Evolutionary conservation across 2,113 vertebrate genomes (phyloP).

Genomic region (Leiothrix lutea): DNA sequence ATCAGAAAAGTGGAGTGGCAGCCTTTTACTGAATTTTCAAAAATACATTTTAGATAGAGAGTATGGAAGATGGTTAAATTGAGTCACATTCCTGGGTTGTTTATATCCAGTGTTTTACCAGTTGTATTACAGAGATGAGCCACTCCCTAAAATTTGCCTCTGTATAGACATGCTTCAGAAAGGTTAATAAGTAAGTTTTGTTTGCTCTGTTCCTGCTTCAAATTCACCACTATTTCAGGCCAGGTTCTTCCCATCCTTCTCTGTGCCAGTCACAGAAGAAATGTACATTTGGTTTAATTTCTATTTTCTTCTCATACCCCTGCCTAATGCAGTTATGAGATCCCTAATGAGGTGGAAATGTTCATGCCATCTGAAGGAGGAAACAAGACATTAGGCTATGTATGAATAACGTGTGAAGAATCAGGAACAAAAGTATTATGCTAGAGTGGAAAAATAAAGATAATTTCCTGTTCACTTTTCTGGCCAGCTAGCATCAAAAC

Average conservation of each 20-base stretch:
- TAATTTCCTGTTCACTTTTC: neutral
- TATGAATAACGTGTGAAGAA: neutral
- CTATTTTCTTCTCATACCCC: neutral
- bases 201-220: neutral
- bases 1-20: neutral
- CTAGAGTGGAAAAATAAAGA: neutral
- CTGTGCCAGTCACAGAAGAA: neutral
- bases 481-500: neutral
- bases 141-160: neutral
- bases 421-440: neutral
- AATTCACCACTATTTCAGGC: neutral
- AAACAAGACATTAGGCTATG: neutral
- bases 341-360: neutral
- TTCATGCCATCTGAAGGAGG: neutral
- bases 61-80: neutral
- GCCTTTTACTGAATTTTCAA: neutral
- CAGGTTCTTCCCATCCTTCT: neutral
- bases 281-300: neutral
- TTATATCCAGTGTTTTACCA: neutral
- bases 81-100: neutral
- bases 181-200: neutral
- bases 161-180: neutral
- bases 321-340: neutral
- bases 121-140: neutral
- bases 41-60: neutral